Base-by-base conservation (phyloP, 1,140 invertebrate genomes). In the Drosophila yakuba region DNA sequence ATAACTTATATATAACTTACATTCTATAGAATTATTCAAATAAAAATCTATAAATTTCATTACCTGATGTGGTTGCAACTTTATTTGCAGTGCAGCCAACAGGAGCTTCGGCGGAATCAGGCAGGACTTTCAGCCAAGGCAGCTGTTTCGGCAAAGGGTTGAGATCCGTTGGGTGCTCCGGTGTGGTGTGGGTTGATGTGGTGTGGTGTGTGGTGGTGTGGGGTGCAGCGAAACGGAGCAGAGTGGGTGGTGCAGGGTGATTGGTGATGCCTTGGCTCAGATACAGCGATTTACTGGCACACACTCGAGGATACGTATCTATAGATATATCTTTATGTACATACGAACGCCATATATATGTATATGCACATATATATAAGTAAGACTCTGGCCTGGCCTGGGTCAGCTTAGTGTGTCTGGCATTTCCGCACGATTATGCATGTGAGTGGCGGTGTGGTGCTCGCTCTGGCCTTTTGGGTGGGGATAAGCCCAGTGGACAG, bases 401-500 rank as follows among this genome's bases (percentile, higher is more conserved):
- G 83, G 83, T 89, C 83, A 86, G 83, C 83, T 86, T 86, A 86
- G 83, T 83, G 79, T 75, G 84, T 78, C 76, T 86, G 84, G 83
- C 67, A 83, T 86, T 86, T 86, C 83, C 83, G 84, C 83, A 86
- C 83, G 83, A 86, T 86, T 86, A 86, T 89, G 79, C 79, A 57
- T 73, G 79, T 80, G 81, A 69, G 69, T 80, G 78, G 79, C 74
- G 58, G 63, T 47, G 61, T 74, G 67, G 45, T 59, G 67, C 47
- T 45, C 74, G 25, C 59, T 61, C 2, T 17, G 39, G 38, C 14
- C 14, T 14, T 43, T 23, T 60, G 55, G 60, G 47, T 35, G 55
- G 56, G 55, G 72, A 78, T 89, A 76, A 79, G 80, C 82, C 66
- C 78, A 60, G 60, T 57, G 51, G 51, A 64, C 73, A 55, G 56